These are phyloP conservation scores for Drosophila aldrichi DNA, from an alignment of 2,888 invertebrate genomes.

Conservation along the genomic window DNA sequence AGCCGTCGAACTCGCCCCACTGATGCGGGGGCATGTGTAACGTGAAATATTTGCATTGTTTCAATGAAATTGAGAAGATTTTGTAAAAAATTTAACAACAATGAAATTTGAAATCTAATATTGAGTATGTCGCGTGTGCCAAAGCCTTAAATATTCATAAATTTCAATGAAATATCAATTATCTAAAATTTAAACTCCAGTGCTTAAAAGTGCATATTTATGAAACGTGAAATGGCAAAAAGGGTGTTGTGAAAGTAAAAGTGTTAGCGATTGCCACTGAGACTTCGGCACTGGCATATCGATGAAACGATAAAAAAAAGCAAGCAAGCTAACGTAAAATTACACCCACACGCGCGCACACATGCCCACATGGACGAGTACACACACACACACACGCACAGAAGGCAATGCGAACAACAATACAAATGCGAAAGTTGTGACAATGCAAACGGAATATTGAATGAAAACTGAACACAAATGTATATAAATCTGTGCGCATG, in stretches of 20 bases:
- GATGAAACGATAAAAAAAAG: slow-evolving; percentile 62
- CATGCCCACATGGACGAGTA: slow-evolving; percentile 39
- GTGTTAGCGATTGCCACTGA: slow-evolving; percentile 46
- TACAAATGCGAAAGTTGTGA: slow-evolving; percentile 30
- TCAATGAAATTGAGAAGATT: slow-evolving; percentile 14
- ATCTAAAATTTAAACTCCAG: slow-evolving; percentile 26
- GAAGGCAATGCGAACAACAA: slow-evolving; percentile 18
- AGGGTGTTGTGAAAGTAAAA: slow-evolving; percentile 74
- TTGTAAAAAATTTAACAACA: background rate
- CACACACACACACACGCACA: slow-evolving; percentile 36
- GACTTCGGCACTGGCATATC: slow-evolving; percentile 54
- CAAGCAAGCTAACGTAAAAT: slow-evolving; percentile 64
- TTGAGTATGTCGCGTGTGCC: slow-evolving; percentile 19
- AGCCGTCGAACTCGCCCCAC: slow-evolving; percentile 33
- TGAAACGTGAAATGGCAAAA: slow-evolving; percentile 16
- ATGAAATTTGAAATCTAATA: background rate
- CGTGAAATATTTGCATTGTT: slow-evolving; percentile 33
- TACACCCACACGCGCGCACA: slow-evolving; percentile 23
- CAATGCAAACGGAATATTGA: slow-evolving; percentile 47
- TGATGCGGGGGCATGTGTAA: slow-evolving; percentile 31
- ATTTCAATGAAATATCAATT: slow-evolving; percentile 14
- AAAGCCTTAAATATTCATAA: background rate
- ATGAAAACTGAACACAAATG: slow-evolving; percentile 52
- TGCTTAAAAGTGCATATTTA: slow-evolving; percentile 26
- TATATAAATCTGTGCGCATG: background rate